Base-by-base conservation (phyloP, 30 jellyfish, hydroid and myxozoan species). In the Hydractinia echinata region DNA sequence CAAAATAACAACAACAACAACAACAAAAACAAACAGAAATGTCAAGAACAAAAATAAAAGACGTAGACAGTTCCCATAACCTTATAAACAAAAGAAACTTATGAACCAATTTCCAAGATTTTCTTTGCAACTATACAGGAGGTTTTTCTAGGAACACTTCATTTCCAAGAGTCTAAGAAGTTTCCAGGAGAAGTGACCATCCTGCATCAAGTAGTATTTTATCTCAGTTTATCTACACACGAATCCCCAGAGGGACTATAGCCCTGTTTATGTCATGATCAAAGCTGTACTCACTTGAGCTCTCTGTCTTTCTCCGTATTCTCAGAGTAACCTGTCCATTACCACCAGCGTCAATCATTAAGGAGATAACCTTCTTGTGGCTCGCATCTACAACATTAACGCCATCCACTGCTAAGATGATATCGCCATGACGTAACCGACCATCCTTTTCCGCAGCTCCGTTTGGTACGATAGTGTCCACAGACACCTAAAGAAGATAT, bases 371-470 rank as follows among this genome's bases (percentile, higher is more conserved):
- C 55, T 92, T 67, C 68, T 76, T 87, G 81, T 93, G 99, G 50
- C 96, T 78, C 7, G 99, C 99, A 71, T 85, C 96, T 18, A 93
- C 87, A 49, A 91, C 95, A 66, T 88, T 93, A 13, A 82, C 79
- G 5, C 99, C 99, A 62, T 93, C 95, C 14, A 93, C 96, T 7
- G 99, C 96, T 62, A 93, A 78, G 60, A 93, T 93, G 68, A 93
- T 88, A 77, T 93, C 99, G 50, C 99, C 99, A 69, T 78, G 72
- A 64, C 85, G 94, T 14, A 93, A 79, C 6, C 99, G 88, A 8
- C 99, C 96, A 62, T 93, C 99, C 13, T 92, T 73, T 49, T 87
- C 94, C 3, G 99, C 96, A 4, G 95, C 96, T 8, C 99, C 99
- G 79, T 88, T 88, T 8, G 95, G 89, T 10, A 93, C 99, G n/a